These are phyloP conservation scores for Zoanthus sansibaricus DNA, from an alignment of 92 coral and sea anemone species.

Conservation along the genomic window DNA sequence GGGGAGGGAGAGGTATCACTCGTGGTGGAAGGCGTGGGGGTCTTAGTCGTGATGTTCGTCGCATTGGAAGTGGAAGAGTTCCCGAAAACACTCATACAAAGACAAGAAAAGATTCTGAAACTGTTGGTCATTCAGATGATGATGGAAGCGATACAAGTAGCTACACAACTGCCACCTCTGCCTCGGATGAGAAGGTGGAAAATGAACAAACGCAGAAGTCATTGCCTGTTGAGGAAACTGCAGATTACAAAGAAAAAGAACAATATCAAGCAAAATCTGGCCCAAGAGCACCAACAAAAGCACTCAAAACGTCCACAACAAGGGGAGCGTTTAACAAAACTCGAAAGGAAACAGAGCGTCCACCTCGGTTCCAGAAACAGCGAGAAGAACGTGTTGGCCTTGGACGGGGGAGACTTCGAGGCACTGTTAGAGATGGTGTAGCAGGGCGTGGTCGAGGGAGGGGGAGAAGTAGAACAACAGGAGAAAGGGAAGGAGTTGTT, in stretches of 20 bases:
- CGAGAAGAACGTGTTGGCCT: slow-evolving; percentile 84
- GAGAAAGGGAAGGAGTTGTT: slow-evolving; percentile 42
- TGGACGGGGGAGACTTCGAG: slow-evolving; percentile 71
- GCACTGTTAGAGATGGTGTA: slow-evolving; percentile 69
- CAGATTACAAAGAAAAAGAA: slow-evolving; percentile 59
- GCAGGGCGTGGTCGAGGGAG: slow-evolving; percentile 60
- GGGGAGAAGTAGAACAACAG: slow-evolving; percentile 70
- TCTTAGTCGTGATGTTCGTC: slow-evolving; percentile 60
- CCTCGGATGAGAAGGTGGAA: slow-evolving; percentile 85
- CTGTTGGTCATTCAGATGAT: slow-evolving; percentile 78
- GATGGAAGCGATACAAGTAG: slow-evolving; percentile 85
- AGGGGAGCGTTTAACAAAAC: slow-evolving; percentile 71
- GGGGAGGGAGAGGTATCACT: slow-evolving; percentile 62
- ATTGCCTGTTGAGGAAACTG: slow-evolving; percentile 45
- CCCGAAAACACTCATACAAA: slow-evolving; percentile 52
- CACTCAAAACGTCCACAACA: slow-evolving; percentile 64
- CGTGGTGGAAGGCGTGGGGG: slow-evolving; percentile 80
- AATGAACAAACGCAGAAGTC: slow-evolving; percentile 33
- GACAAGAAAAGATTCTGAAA: slow-evolving; percentile 67
- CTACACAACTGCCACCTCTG: slow-evolving; percentile 94
- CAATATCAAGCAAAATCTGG: slow-evolving; percentile 37
- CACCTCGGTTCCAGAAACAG: slow-evolving; percentile 98
- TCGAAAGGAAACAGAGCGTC: slow-evolving; percentile 85
- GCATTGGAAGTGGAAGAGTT: slow-evolving; percentile 86
- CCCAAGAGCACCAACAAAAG: slow-evolving; percentile 48